Evolutionary conservation across 2,113 vertebrate species (phyloP), one percentile per base, ranked within the genome.

Genomic region (Meleagris gallopavo): DNA sequence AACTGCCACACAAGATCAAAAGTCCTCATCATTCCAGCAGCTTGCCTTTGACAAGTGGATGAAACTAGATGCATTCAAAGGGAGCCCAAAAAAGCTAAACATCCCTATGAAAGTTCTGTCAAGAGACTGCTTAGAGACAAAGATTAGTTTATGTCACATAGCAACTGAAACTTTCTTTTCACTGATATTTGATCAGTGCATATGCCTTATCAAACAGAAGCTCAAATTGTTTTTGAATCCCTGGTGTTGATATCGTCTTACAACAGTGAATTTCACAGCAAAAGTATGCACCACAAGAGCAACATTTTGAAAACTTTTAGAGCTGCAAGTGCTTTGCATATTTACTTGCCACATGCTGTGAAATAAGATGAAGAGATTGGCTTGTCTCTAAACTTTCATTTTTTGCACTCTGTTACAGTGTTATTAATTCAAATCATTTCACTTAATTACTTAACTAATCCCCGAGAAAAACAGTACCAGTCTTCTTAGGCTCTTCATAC

Each of bases 241-340:
- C n/a, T 74, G 40, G 10, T 41, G 32, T 21, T 72, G 16, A 12
- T 50, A 86, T 5, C 11, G 48, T n/a, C 55, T 48, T 34, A 16
- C 1, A 88, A 64, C 30, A 66, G 15, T n/a, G 21, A 74, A 65
- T 80, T 89, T 20, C 34, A 69, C 11, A 86, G 83, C 24, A 52
- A 43, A 72, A 75, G 32, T 18, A 64, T 6, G 6, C 46, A 84
- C 19, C 8, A 11, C 0, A 0, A 43, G 10, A 67, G 20, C 20
- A 72, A 25, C 34, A 41, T 52, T 40, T 40, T 64, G 17, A 9
- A 9, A 90, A 75, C 17, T 69, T 64, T 6, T 3, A 20, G 17
- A 3, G 8, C 81, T 86, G 84, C 41, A 71, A 55, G 45, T 25
- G 8, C 32, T 74, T 80, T 73, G 45, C 8, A 40, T 40, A 60